These are phyloP conservation scores for Acheta domesticus DNA, from an alignment of 2,888 invertebrate species.

Conservation along the genomic window DNA sequence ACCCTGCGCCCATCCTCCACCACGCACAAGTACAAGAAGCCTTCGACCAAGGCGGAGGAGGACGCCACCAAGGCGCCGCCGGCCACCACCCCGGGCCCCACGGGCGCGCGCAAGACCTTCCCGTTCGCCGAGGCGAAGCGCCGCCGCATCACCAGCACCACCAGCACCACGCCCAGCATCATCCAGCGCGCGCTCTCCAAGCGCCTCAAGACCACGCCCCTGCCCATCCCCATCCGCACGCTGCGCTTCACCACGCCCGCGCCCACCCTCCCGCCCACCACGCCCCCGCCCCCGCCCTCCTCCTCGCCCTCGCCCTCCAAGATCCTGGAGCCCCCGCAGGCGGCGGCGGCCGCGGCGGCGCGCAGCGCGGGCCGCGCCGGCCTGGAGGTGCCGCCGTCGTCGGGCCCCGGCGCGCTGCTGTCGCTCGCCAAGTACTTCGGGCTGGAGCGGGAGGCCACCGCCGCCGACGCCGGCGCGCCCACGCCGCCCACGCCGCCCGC, in stretches of 20 bases:
- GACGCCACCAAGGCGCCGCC: neutral
- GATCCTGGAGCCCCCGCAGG: neutral
- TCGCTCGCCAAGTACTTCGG: constrained; percentile 76
- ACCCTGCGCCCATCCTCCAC: neutral
- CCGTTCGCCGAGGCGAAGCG: constrained; percentile 20
- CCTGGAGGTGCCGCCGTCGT: constrained; percentile 66
- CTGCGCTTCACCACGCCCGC: neutral
- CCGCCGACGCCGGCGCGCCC: neutral
- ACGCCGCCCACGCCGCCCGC: neutral
- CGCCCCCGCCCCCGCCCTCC: neutral
- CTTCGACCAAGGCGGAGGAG: neutral
- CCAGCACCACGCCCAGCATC: constrained; percentile 23
- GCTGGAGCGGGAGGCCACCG: neutral
- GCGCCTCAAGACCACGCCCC: neutral
- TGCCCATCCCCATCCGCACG: neutral
- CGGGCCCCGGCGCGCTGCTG: constrained; percentile 73
- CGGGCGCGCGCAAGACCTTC: neutral
- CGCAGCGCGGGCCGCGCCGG: constrained; percentile 51
- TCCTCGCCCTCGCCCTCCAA: neutral
- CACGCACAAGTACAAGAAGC: neutral
- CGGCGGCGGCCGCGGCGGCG: constrained; percentile 21
- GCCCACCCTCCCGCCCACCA: neutral
- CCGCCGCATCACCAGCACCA: constrained; percentile 8
- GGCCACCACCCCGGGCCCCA: neutral
- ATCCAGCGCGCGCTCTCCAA: constrained; percentile 19